A percentile compares a stretch with the other conserved stretches of the same genome.
These are phyloP conservation scores for Homarus gammarus DNA, from an alignment of 2,888 invertebrate species.

Conservation along the genomic window DNA sequence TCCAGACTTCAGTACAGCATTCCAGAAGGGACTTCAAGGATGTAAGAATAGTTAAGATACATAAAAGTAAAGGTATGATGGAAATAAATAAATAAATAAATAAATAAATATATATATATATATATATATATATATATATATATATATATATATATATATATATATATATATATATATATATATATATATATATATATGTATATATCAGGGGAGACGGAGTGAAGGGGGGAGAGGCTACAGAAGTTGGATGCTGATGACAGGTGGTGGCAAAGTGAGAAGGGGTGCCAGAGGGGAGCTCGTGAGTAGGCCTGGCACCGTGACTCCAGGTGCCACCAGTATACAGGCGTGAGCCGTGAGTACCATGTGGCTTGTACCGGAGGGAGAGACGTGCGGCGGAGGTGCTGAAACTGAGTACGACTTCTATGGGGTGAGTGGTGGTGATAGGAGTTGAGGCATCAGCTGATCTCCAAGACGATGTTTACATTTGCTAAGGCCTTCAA, in stretches of 20 bases:
- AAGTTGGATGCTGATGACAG: background rate
- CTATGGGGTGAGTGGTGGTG: slow-evolving; percentile 3
- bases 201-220: slow-evolving; percentile 12
- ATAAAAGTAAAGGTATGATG: too few relatives aligned
- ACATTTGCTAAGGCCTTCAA: background rate
- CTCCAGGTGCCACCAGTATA: background rate
- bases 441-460: background rate
- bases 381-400: slow-evolving; percentile 27
- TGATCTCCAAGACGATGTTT: background rate
- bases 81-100: too few relatives aligned
- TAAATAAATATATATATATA: too few relatives aligned
- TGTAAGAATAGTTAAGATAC: too few relatives aligned
- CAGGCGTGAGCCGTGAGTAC: slow-evolving; percentile 42
- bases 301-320: background rate
- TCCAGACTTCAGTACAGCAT: too few relatives aligned
- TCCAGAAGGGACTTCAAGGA: too few relatives aligned
- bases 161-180: too few relatives aligned
- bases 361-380: slow-evolving; percentile 21
- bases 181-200: too few relatives aligned
- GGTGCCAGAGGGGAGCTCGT: background rate
- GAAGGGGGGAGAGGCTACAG: background rate
- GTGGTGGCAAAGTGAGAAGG: background rate
- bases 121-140: too few relatives aligned
- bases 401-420: slow-evolving; percentile 1
- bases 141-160: too few relatives aligned